A percentile compares a stretch with the other conserved stretches of the same genome.
Evolutionary conservation across 2,113 vertebrate species (phyloP).

Genomic region (Cyanoramphus novaezelandiae): DNA sequence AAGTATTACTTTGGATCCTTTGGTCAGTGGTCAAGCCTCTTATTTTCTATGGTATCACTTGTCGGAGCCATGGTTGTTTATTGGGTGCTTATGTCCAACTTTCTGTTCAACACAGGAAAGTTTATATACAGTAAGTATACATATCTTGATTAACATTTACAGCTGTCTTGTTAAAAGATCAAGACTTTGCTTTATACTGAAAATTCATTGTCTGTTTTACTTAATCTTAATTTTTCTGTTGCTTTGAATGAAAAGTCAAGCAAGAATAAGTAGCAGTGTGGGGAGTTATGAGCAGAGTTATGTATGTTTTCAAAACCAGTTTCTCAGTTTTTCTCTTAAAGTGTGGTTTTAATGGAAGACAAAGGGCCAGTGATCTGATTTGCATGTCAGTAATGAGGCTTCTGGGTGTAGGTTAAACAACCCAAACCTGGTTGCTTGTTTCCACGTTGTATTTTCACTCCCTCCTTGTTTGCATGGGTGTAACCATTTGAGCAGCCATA

Average conservation of each 20-base stretch:
- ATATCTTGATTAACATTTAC: background rate
- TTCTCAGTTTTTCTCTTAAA: background rate
- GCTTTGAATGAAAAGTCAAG: fast-evolving
- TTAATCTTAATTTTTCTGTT: background rate
- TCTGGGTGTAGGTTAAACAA: background rate
- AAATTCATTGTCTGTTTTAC: background rate
- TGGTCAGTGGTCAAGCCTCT: constrained; percentile 92
- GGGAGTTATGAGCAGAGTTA: background rate
- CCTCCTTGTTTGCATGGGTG: background rate
- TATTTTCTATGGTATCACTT: constrained; percentile 93
- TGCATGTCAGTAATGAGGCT: background rate
- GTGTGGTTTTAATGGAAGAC: background rate
- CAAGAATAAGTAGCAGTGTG: background rate
- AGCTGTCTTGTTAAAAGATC: background rate
- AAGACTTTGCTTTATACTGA: background rate
- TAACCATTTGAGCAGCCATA: background rate
- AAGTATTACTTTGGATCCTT: constrained; percentile 91
- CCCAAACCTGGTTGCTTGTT: background rate
- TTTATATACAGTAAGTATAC: constrained; percentile 92
- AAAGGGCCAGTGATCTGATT: background rate
- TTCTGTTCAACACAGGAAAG: constrained; percentile 92
- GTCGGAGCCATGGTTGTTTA: constrained; percentile 97
- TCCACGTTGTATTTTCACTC: background rate
- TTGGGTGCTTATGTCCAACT: constrained; percentile 99
- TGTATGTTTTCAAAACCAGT: background rate